phyloP scores from a whole-genome alignment of 1,140 invertebrate genomes.

The Radopholus similis region DNA sequence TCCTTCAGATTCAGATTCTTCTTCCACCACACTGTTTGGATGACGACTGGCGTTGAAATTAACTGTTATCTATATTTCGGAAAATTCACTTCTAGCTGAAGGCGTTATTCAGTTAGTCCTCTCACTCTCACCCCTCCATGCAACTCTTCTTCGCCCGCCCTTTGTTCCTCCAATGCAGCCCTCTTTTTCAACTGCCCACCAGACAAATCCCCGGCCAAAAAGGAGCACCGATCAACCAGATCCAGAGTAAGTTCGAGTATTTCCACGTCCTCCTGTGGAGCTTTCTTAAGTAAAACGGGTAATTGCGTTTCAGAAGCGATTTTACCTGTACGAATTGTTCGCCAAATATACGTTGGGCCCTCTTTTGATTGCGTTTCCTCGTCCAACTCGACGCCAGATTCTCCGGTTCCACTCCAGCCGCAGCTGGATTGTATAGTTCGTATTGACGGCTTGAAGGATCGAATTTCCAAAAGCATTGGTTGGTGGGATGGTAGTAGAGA shows the following conservation, averaged over 20 bases:
- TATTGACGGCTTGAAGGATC: background rate
- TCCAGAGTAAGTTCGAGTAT: constrained; percentile 4
- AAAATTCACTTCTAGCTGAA: background rate
- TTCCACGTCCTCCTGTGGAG: background rate
- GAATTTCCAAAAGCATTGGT: background rate
- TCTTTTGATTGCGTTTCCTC: background rate
- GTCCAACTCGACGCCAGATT: background rate
- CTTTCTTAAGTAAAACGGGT: background rate
- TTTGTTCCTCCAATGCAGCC: background rate
- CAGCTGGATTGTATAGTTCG: background rate
- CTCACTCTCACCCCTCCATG: no score
- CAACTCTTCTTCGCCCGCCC: background rate
- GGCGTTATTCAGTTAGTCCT: no score
- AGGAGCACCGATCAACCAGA: constrained; percentile 7
- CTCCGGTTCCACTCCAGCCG: background rate
- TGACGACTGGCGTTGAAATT: background rate
- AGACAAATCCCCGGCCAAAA: constrained; percentile 5
- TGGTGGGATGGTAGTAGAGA: constrained; percentile 3
- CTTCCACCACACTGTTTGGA: background rate
- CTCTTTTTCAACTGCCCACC: background rate
- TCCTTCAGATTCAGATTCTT: background rate
- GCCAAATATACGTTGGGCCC: constrained; percentile 1
- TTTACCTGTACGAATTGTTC: constrained; percentile 11
- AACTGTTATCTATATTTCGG: background rate
- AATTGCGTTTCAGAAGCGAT: background rate